A percentile compares a stretch with the other conserved stretches of the same genome.
Evolutionary conservation across 2,797 vertebrate genomes (phyloP).

Genomic region (Carcharodon carcharias): DNA sequence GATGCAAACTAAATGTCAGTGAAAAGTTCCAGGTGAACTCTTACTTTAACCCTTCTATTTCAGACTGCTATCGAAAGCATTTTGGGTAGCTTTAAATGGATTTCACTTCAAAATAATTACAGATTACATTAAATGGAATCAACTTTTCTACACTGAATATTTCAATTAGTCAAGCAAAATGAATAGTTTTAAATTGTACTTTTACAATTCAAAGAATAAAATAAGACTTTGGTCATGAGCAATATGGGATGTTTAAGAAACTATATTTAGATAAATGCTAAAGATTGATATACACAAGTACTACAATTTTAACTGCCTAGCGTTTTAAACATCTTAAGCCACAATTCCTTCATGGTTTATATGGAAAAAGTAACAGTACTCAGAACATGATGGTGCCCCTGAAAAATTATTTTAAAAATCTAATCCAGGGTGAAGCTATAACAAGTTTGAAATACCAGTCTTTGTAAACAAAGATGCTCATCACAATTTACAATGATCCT

Average conservation of each 20-base stretch:
- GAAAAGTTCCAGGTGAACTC: conserved; percentile 33
- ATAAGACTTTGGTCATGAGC: background rate
- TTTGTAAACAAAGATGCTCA: conserved; percentile 1
- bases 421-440: background rate
- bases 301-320: background rate
- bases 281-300: background rate
- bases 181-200: background rate
- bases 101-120: conserved; percentile 4
- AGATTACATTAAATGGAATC: background rate
- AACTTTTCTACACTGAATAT: conserved; percentile 18
- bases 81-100: background rate
- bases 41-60: background rate
- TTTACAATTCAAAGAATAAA: background rate
- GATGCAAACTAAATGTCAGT: conserved; percentile 28
- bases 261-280: background rate
- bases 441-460: background rate
- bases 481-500: background rate
- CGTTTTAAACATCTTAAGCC: background rate
- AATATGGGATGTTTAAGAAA: background rate
- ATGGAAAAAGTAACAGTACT: background rate
- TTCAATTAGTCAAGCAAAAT: background rate
- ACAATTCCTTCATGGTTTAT: background rate
- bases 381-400: background rate
- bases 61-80: background rate
- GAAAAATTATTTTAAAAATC: background rate